Percentiles rank a stretch among this genome's conserved stretches.
Evolutionary conservation across 2,797 vertebrate species (phyloP).

Genomic region (Sebastes taczanowskii): DNA sequence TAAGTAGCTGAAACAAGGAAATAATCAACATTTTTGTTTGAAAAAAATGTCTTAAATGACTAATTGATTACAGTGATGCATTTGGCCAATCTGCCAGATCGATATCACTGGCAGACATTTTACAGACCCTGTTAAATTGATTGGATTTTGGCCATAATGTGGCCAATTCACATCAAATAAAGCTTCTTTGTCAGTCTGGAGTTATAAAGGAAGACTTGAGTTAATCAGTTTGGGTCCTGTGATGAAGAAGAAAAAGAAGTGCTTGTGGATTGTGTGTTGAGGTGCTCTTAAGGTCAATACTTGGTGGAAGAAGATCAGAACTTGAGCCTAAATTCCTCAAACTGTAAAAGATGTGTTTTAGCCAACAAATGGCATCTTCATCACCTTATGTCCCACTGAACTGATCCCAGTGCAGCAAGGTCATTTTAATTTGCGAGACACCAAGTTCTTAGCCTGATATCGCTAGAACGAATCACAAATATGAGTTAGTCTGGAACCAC

Average conservation of each 20-base stretch:
- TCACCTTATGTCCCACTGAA: not conserved
- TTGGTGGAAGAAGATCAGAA: not conserved
- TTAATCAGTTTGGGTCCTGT: not conserved
- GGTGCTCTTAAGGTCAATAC: not conserved
- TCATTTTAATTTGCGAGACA: not conserved
- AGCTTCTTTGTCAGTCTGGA: not conserved
- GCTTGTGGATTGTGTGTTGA: not conserved
- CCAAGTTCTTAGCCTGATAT: not conserved
- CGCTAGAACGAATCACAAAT: not conserved
- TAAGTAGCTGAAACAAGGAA: not conserved
- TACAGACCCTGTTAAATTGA: not conserved
- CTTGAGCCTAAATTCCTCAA: not conserved
- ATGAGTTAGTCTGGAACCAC: no score
- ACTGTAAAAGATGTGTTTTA: not conserved
- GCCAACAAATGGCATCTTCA: not conserved
- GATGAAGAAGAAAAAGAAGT: not conserved
- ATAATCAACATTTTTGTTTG: not conserved
- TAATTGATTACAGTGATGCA: not conserved
- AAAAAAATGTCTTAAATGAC: not conserved
- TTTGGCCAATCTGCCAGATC: not conserved
- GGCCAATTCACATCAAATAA: not conserved
- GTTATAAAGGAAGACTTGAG: not conserved
- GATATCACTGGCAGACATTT: not conserved
- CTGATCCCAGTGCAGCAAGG: not conserved
- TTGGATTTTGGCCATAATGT: not conserved